Base-by-base conservation (phyloP, 2,113 vertebrate species). In the Aspiorhynchus laticeps region DNA sequence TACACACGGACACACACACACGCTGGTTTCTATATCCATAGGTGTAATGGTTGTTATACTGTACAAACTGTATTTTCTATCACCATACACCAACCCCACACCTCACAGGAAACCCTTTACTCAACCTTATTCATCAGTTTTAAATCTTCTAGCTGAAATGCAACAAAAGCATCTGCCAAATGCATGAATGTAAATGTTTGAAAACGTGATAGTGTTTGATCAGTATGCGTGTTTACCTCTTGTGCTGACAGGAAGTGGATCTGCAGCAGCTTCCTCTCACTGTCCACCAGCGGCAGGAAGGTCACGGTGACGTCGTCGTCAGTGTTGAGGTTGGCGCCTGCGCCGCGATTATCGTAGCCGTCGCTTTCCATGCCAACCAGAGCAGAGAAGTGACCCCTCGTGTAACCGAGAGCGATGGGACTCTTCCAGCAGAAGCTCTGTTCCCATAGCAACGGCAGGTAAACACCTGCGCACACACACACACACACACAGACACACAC, bases 341-440 rank as follows among this genome's bases (percentile, higher is more conserved):
- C 98, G 86, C 98, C 98, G 33, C 97, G 97, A 94, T 96, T 97
- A 95, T 98, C 98, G 74, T 97, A 99, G 83, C 98, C 97, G 0
- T 99, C 98, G 2, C 98, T 99, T 93, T 99, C 98, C 98, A 99
- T 98, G 94, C 98, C 97, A 86, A 99, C 98, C 95, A 99, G 94
- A 36, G 98, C 98, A 17, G 98, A 99, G 93, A 99, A 99, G 91
- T 99, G 98, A 90, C 98, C 98, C 91, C 98, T 95, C 0, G 98
- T 99, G 93, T 99, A 99, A 88, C 98, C 98, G 93, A 99, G 96
- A 88, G 98, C 98, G n/a, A 99, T 99, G 7, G 98, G 98, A 91
- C 97, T 99, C 88, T 99, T 99, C 98, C 98, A 99, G 93, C 98
- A 99, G 91, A 99, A 99, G 91, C 97, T 99, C 95, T 97, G 98